These are phyloP conservation scores for Sinella curviseta DNA, from an alignment of 1,140 invertebrate genomes.

Conservation along the genomic window DNA sequence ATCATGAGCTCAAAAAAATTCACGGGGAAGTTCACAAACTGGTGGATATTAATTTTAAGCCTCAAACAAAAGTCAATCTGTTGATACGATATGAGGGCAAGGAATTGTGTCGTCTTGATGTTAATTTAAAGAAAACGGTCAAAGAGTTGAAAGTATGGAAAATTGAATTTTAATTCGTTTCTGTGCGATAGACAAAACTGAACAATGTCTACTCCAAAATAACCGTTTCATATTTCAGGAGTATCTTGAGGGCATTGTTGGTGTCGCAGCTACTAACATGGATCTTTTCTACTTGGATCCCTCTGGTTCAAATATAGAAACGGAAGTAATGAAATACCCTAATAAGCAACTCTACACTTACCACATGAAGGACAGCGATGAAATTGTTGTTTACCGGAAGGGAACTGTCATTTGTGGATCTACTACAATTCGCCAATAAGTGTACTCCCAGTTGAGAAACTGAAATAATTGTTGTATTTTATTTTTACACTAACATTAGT, in stretches of 20 bases:
- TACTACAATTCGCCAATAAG: neutral
- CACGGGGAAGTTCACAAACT: neutral
- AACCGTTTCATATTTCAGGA: neutral
- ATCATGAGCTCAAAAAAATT: neutral
- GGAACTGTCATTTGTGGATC: neutral
- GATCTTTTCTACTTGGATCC: neutral
- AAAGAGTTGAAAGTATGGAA: neutral
- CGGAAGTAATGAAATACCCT: neutral
- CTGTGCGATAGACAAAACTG: neutral
- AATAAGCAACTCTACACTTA: conserved; percentile 11
- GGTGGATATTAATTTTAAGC: neutral
- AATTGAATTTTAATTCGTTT: neutral
- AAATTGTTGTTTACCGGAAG: neutral
- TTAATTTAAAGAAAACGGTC: neutral
- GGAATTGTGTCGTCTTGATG: neutral
- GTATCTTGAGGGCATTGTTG: neutral
- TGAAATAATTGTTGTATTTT: neutral
- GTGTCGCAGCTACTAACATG: neutral
- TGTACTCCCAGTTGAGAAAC: too few species aligned
- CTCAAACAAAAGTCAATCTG: neutral
- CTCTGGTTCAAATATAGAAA: neutral
- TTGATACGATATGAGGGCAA: neutral
- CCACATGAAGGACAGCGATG: neutral
- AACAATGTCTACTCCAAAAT: neutral
- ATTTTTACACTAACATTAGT: too few species aligned